These are phyloP conservation scores for Melinopterus prodromus DNA, from an alignment of 2,888 invertebrate genomes.

Conservation along the genomic window DNA sequence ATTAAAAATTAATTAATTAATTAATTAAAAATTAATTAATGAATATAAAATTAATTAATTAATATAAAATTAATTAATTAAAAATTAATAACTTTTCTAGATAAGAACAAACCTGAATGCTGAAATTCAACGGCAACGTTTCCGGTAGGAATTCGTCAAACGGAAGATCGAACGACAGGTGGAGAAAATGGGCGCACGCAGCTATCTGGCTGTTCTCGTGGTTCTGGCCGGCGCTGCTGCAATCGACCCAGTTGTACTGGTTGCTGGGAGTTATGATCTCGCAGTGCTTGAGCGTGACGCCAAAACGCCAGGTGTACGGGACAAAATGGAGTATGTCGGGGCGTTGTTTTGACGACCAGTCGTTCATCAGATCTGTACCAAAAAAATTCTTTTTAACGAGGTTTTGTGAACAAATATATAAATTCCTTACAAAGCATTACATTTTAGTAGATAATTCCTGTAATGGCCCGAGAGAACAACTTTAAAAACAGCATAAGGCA, in stretches of 20 bases:
- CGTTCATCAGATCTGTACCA: conserved; percentile 87
- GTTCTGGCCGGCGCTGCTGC: conserved; percentile 88
- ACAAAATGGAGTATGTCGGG: conserved; percentile 95
- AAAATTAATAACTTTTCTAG: conserved; percentile 14
- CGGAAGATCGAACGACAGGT: conserved; percentile 92
- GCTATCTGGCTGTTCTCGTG: conserved; percentile 92
- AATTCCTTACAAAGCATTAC: too few relatives aligned
- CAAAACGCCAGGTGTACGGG: conserved; percentile 96
- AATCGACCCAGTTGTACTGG: conserved; percentile 99
- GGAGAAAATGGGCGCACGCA: conserved; percentile 92
- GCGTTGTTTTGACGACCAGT: conserved; percentile 94
- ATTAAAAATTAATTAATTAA: not conserved
- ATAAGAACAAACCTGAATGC: conserved; percentile 75
- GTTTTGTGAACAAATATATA: conserved; percentile 31
- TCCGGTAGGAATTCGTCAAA: conserved; percentile 94
- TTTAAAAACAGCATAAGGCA: too few relatives aligned
- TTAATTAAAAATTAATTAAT: conserved; percentile 10
- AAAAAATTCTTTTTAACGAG: conserved; percentile 28
- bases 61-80: conserved; percentile 7
- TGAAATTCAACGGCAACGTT: conserved; percentile 87
- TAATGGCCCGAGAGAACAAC: too few relatives aligned
- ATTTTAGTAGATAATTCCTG: too few relatives aligned
- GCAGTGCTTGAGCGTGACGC: conserved; percentile 90
- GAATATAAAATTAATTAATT: conserved; percentile 10
- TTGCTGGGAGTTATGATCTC: conserved; percentile 93